phyloP scores from a whole-genome alignment of 2,888 invertebrate genomes.

The Drosophila melanocephala region DNA sequence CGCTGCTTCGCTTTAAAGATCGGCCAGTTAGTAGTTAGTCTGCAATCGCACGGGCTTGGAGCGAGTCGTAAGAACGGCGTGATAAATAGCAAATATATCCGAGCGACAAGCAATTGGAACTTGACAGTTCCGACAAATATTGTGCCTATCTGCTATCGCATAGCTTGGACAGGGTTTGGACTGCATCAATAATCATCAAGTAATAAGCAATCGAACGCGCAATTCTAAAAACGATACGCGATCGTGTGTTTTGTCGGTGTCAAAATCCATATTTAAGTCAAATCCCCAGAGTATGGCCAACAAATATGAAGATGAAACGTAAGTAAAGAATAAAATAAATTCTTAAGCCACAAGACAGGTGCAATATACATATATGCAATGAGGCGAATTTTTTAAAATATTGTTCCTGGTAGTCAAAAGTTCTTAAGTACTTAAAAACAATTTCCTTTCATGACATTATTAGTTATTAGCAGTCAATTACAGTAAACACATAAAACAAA shows the following conservation, averaged over 20 bases:
- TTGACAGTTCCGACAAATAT: constrained; percentile 17
- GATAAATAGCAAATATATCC: constrained; percentile 17
- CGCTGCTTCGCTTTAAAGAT: constrained; percentile 73
- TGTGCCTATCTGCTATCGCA: constrained; percentile 39
- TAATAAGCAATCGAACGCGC: constrained; percentile 41
- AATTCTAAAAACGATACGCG: constrained; percentile 30
- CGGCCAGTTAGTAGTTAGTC: constrained; percentile 77
- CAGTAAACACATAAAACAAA: background rate
- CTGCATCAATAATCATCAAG: constrained; percentile 29
- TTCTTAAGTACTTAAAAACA: background rate
- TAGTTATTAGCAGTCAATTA: constrained; percentile 1
- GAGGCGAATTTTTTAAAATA: background rate
- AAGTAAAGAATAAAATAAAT: constrained; percentile 56
- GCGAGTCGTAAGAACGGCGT: constrained; percentile 61
- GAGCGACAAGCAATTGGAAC: constrained; percentile 4
- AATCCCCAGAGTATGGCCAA: constrained; percentile 58
- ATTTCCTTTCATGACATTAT: background rate
- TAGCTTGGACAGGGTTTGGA: background rate
- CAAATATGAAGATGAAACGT: constrained; percentile 68
- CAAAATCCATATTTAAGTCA: constrained; percentile 14
- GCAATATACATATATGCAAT: background rate
- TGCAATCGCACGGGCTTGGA: constrained; percentile 74
- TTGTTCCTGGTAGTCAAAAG: background rate
- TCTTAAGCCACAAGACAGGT: background rate
- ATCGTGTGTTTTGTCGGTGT: constrained; percentile 16